Base-by-base conservation (phyloP, 2,797 vertebrate genomes). In the Propithecus perrieri region DNA sequence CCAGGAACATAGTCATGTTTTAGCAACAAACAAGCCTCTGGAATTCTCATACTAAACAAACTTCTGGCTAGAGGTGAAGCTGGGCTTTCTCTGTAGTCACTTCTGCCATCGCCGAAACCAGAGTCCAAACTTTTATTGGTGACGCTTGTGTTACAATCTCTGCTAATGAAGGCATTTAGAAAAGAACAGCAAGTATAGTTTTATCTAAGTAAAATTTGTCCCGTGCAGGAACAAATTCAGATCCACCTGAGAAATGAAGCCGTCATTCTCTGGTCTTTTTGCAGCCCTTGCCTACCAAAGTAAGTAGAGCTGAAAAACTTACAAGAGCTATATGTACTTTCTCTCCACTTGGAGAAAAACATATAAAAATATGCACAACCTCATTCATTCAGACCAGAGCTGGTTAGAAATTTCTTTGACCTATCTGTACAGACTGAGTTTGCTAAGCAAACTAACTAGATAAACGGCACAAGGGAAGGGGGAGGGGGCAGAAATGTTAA, bases 121-220 rank as follows among this genome's bases (percentile, higher is more conserved):
- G 80, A 91, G 72, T 63, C 59, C 28, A 55, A 43, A 30, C 33
- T 89, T 75, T 67, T 79, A 46, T 43, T 87, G 33, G 65, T 18
- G 24, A 50, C 1, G 35, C 67, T 79, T 38, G 0, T 26, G 74
- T 59, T 89, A 94, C 9, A 22, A 24, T 20, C 65, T 67, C 61
- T 48, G 30, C 18, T 86, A 80, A 72, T 74, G 87, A 96, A 96
- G 81, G 30, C 79, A 83, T 28, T 93, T 91, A 81, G 76, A 67
- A 91, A 91, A 87, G 89, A 79, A 38, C 67, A 55, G 41, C 76
- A 50, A 46, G 41, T 15, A 14, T 43, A 24, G 71, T 91, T 91
- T 94, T 78, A 80, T 90, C 88, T 86, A 48, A 80, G 78, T 67
- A 93, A 81, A 91, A 88, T 85, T 48, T 92, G 57, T 65, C 50